Evolutionary conservation across 2,797 vertebrate genomes (phyloP).

Genomic region (Denticeps clupeoides): DNA sequence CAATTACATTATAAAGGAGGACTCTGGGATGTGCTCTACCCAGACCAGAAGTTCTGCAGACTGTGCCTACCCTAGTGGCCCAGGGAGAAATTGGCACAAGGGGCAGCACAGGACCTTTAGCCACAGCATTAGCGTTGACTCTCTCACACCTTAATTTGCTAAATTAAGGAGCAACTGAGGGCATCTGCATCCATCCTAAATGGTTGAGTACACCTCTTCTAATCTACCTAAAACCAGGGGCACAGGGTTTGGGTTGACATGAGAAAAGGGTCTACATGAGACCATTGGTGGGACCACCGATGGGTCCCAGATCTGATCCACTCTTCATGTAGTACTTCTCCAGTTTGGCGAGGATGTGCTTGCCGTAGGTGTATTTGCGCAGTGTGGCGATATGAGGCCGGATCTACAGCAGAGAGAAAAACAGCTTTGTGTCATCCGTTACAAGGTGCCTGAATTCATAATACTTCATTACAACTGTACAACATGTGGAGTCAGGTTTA

Average conservation of each 20-base stretch:
- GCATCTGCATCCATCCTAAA: constrained; percentile 37
- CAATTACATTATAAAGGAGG: constrained; percentile 93
- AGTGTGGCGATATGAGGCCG: constrained; percentile 94
- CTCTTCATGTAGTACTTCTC: constrained; percentile 99
- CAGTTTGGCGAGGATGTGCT: constrained; percentile 96
- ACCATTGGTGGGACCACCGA: constrained; percentile 88
- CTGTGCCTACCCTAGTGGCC: constrained; percentile 34
- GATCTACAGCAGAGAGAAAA: constrained; percentile 57
- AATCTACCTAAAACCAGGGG: constrained; percentile 27
- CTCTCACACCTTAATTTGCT: constrained; percentile 4
- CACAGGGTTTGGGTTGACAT: constrained; percentile 16
- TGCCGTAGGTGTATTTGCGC: constrained; percentile 95
- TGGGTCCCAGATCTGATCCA: constrained; percentile 83
- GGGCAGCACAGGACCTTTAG: constrained; percentile 40
- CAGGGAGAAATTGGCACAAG: constrained; percentile 24
- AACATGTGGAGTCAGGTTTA: no score
- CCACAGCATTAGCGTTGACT: constrained; percentile 46
- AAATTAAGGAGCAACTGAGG: constrained; percentile 29
- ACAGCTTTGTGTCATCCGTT: not conserved
- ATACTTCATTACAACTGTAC: no score
- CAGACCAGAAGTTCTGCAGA: constrained; percentile 61
- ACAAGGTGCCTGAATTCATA: no score
- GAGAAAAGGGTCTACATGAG: constrained; percentile 64
- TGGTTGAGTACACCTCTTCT: constrained; percentile 45
- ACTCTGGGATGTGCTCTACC: constrained; percentile 80